These are phyloP conservation scores for Patella ulyssiponensis DNA, from an alignment of 2,888 invertebrate species.

Conservation along the genomic window DNA sequence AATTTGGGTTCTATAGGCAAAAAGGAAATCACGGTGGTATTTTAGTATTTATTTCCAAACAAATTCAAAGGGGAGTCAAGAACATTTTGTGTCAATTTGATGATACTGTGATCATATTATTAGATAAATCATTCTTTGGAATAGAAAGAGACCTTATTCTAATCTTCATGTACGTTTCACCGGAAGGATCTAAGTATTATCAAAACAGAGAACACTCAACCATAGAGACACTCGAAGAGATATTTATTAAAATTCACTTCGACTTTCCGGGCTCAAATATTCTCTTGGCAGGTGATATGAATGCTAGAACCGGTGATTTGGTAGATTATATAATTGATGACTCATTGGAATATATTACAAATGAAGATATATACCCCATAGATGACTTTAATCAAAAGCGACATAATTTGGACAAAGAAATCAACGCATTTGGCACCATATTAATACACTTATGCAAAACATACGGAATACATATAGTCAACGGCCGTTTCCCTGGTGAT, in stretches of 20 bases:
- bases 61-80: not conserved
- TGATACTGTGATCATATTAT: not conserved
- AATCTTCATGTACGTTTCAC: not conserved
- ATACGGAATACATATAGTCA: slow-evolving; percentile 1
- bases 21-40: not conserved
- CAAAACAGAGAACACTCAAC: not conserved
- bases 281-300: not conserved
- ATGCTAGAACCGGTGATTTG: not conserved
- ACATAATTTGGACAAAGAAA: not conserved
- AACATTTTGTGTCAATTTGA: not conserved
- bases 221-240: not conserved
- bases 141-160: not conserved
- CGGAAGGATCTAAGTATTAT: slow-evolving; percentile 3
- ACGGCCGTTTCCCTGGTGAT: slow-evolving; percentile 1
- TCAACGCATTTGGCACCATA: not conserved
- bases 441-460: not conserved
- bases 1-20: not conserved
- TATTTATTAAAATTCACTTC: not conserved
- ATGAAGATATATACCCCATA: not conserved
- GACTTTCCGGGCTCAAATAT: not conserved
- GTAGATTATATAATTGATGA: not conserved
- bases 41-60: not conserved
- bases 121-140: slow-evolving; percentile 1
- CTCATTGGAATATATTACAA: not conserved
- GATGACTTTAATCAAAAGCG: not conserved